Percentiles rank a stretch among this genome's conserved stretches.
Evolutionary conservation across 2,888 invertebrate species (phyloP).

Genomic region (Athalia cordata): DNA sequence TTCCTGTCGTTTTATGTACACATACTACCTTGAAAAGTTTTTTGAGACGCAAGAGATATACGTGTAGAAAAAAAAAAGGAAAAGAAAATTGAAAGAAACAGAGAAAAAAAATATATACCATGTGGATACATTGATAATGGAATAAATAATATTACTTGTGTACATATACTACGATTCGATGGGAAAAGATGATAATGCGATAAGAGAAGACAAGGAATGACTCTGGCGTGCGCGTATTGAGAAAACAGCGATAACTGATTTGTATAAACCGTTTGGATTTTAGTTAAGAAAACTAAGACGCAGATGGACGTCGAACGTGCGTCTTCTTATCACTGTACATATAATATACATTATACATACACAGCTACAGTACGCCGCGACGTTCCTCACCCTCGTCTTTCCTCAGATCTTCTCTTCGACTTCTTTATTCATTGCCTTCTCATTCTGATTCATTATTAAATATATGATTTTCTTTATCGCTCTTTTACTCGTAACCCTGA

Average conservation of each 20-base stretch:
- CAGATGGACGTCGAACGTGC: slow-evolving; percentile 12
- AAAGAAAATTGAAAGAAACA: too few species aligned
- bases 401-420: not conserved
- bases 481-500: too few species aligned
- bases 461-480: not conserved
- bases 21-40: too few species aligned
- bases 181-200: not conserved
- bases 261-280: slow-evolving; percentile 6
- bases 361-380: too few species aligned
- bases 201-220: not conserved
- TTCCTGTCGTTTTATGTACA: too few species aligned
- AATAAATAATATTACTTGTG: too few species aligned
- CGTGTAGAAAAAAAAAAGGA: too few species aligned
- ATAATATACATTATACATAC: too few species aligned
- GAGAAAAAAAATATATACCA: too few species aligned
- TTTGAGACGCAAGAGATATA: too few species aligned
- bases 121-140: too few species aligned
- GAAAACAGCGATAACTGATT: slow-evolving; percentile 47
- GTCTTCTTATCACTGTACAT: slow-evolving; percentile 11
- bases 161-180: not conserved
- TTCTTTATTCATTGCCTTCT: not conserved
- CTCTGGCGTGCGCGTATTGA: slow-evolving; percentile 39
- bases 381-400: not conserved
- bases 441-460: not conserved
- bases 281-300: slow-evolving; percentile 10